phyloP scores from a whole-genome alignment of 2,888 invertebrate species.

The Zygothrica quintamaculata region DNA sequence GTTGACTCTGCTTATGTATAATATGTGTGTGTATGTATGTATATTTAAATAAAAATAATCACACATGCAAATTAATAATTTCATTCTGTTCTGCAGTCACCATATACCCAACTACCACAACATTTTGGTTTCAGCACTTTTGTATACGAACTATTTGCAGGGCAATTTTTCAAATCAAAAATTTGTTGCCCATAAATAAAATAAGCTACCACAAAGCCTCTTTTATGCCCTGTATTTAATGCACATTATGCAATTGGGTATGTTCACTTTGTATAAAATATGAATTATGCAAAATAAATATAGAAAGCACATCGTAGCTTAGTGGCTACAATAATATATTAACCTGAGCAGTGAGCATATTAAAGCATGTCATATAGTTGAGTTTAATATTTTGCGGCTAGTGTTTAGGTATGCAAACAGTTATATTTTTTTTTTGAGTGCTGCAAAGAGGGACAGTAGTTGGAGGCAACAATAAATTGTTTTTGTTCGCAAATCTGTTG shows the following conservation, averaged over 20 bases:
- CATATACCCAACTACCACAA: neutral
- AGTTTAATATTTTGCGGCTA: too few species aligned
- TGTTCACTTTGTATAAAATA: too few species aligned
- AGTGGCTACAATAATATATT: too few species aligned
- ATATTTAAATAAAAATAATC: constrained; percentile 79
- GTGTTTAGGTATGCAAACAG: constrained; percentile 34
- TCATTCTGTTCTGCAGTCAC: constrained; percentile 51
- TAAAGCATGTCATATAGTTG: too few species aligned
- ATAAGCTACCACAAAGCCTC: constrained; percentile 37
- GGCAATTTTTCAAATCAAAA: constrained; percentile 56
- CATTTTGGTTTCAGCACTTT: neutral
- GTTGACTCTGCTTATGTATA: constrained; percentile 8
- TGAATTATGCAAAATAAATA: too few species aligned
- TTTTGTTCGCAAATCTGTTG: constrained; percentile 64
- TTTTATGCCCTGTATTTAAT: constrained; percentile 10
- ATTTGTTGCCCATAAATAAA: constrained; percentile 66
- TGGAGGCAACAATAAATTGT: constrained; percentile 50
- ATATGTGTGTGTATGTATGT: constrained; percentile 23
- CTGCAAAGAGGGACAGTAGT: neutral
- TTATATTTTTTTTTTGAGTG: too few species aligned
- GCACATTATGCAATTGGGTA: neutral
- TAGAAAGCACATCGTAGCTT: too few species aligned
- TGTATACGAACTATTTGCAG: constrained; percentile 24
- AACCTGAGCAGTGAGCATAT: too few species aligned
- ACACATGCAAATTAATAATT: constrained; percentile 82